Base-by-base conservation (phyloP, 1,140 invertebrate genomes). In the Papilio polytes region DNA sequence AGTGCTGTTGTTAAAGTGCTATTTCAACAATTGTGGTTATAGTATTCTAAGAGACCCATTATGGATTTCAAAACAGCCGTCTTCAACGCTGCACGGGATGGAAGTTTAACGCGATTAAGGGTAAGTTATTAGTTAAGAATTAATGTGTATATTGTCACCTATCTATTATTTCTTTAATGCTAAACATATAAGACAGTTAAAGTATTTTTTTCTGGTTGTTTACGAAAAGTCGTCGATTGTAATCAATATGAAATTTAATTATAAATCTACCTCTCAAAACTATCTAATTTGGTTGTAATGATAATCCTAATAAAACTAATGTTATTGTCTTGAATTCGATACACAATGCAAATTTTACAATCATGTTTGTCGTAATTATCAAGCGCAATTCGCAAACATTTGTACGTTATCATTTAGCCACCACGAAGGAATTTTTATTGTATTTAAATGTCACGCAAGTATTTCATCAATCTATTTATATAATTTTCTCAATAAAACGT, bases 51-150 rank as follows among this genome's bases (percentile, higher is more conserved):
- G 88, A 93, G 87, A 92, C 90, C 88, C 92, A 93, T 88, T 86
- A 94, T 94, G 93, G 93, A 94, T 94, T 93, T 93, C 92, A 94
- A 94, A 94, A 92, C 92, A 94, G 92, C 91, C 92, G 92, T 94
- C 88, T 94, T 91, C 87, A 93, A 92, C 85, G 92, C 93, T 88
- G 93, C 93, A 78, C 88, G 93, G 83, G 93, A 94, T 89, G 93
- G 93, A 83, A 93, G 92, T 91, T 88, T 94, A 85, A 90, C 92
- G 80, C 87, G 93, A 90, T 90, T 94, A 84, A 94, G 94, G 90
- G 93, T 94, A 90, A 91, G 92, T 93, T 88, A 85, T 77, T 84
- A 72, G 66, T 78, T n/a, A 73, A 9, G 63, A 80, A 59, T 81
- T 31, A 6, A 13, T 20, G 22, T 18, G 46, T 15, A 74, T 74